phyloP scores from a whole-genome alignment of 2,888 invertebrate genomes.

The Ophonus ardosiacus region DNA sequence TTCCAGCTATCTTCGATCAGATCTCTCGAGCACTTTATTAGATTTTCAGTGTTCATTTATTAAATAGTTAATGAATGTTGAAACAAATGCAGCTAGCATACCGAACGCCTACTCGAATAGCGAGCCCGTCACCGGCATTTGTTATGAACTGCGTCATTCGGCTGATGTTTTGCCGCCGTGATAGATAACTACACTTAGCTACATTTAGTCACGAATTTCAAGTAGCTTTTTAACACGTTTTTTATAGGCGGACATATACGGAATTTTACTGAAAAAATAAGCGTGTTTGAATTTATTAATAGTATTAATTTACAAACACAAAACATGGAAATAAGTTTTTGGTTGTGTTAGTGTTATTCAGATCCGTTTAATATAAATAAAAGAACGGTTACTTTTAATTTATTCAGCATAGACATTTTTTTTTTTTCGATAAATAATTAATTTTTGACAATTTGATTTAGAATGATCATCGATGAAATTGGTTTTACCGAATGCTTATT shows the following conservation, averaged over 20 bases:
- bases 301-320: neutral
- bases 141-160: constrained; percentile 21
- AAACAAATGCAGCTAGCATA: constrained; percentile 14
- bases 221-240: constrained; percentile 5
- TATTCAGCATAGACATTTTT: neutral
- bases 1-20: neutral
- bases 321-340: neutral
- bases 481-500: too few relatives aligned
- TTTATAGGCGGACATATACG: neutral
- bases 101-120: constrained; percentile 18
- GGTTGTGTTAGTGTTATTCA: neutral
- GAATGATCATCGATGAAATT: too few relatives aligned
- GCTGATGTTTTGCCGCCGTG: neutral
- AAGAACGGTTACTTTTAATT: neutral
- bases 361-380: neutral
- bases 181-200: constrained; percentile 18
- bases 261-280: neutral
- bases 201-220: constrained; percentile 28
- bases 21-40: constrained; percentile 16
- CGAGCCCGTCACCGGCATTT: constrained; percentile 22
- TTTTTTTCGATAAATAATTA: neutral
- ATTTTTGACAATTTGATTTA: neutral
- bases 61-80: constrained; percentile 39
- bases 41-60: constrained; percentile 44
- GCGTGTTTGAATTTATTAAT: neutral